Conservation (phyloP, 1,140 invertebrate genomes). For the Babylonia areolata region DNA sequence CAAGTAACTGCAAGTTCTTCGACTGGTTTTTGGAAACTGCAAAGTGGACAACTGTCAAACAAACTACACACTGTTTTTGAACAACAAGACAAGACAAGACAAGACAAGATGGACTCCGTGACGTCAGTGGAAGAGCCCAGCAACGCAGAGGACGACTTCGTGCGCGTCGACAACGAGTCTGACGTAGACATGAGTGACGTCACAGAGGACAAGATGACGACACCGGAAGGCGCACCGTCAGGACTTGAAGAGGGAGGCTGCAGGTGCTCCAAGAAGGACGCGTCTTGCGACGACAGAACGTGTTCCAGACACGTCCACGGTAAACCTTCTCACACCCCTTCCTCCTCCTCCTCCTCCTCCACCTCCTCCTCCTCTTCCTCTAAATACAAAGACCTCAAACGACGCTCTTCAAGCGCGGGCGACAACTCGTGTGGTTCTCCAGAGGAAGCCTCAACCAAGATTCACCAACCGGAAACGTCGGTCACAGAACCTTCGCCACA, state of each 20-base stretch:
- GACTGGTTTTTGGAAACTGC: no score
- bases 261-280: neutral
- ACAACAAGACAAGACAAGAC: no score
- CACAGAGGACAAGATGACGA: neutral
- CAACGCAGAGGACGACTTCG: neutral
- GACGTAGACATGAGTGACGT: slow-evolving; percentile 17
- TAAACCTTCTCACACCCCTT: neutral
- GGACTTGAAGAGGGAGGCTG: neutral
- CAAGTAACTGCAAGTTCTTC: no score
- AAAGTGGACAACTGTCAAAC: no score
- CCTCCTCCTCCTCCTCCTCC: neutral
- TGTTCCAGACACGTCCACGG: slow-evolving; percentile 2
- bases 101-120: neutral
- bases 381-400: neutral
- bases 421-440: neutral
- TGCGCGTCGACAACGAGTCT: slow-evolving; percentile 2
- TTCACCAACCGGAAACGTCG: neutral
- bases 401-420: neutral
- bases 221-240: neutral
- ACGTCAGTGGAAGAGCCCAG: neutral
- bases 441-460: no score
- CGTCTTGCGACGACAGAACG: neutral
- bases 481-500: neutral
- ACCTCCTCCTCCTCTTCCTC: neutral
- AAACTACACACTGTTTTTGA: no score